Base-by-base conservation (phyloP, 2,888 invertebrate species). In the Mimas tiliae region DNA sequence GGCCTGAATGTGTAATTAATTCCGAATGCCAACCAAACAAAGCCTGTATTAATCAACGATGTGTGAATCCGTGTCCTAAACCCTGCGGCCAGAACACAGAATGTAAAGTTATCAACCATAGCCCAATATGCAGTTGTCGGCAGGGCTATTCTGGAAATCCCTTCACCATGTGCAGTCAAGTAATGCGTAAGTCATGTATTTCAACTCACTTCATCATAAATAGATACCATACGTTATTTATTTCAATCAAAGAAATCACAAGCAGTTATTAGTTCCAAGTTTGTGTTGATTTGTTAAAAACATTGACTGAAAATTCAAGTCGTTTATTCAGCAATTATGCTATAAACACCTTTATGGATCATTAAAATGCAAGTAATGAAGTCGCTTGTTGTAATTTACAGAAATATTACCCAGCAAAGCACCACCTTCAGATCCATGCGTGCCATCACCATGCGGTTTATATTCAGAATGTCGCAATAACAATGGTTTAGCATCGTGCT, bases 381-480 rank as follows among this genome's bases (percentile, higher is more conserved):
- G 50, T 50, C 1, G 4, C 63, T 63, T 65, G 45, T 67, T 64
- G 69, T 65, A 34, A 78, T 77, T 63, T 34, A 67, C 74, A 93
- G 93, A 90, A 77, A 82, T 83, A 48, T 76, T 81, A 62, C 84
- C 88, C 45, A 84, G 80, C 68, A 69, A 82, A 66, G 79, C 82
- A n/a, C 90, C 87, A 66, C 91, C 94, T 63, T 79, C 87, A 19
- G 86, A 96, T 77, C 97, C 97, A 1, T 97, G 97, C 80, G 86
- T 94, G 70, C 96, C 97, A 64, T 96, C 96, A 6, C 95, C 96
- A 14, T 97, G 97, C 84, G 97, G 96, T 21, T 80, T 93, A 3
- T 96, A 96, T 82, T 95, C 97, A 7, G 95, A 96, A 80, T 97
- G 97, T 81, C 94, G 95, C 63, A 96, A 96, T 83, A 93, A 95